Conservation (phyloP, 2,797 vertebrate species). For the Notolabrus celidotus region DNA sequence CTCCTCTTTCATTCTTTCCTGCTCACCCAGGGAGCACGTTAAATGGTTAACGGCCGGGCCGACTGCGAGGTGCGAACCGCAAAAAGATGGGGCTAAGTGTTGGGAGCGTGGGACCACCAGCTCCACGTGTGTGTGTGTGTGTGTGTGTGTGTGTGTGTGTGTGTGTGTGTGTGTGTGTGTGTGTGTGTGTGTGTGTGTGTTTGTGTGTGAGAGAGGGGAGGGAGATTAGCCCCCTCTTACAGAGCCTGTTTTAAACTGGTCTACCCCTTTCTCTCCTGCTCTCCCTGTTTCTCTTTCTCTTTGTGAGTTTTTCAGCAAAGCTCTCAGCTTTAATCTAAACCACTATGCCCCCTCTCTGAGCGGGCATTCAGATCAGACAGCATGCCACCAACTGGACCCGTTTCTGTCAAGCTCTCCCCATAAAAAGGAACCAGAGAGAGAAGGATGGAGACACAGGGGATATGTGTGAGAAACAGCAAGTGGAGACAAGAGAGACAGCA, state of each 20-base stretch:
- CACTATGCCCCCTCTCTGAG: slow-evolving; percentile 59
- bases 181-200: slow-evolving; percentile 65
- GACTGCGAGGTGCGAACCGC: slow-evolving; percentile 79
- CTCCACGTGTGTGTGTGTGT: slow-evolving; percentile 65
- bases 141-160: slow-evolving; percentile 61
- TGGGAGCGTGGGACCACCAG: slow-evolving; percentile 81
- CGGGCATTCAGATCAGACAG: slow-evolving; percentile 62
- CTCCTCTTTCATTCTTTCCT: slow-evolving; percentile 62
- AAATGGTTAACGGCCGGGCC: slow-evolving; percentile 79
- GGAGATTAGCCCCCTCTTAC: slow-evolving; percentile 75
- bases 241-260: slow-evolving; percentile 68
- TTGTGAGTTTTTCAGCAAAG: slow-evolving; percentile 59
- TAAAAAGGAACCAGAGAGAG: slow-evolving; percentile 56
- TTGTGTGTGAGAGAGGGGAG: slow-evolving; percentile 27
- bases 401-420: slow-evolving; percentile 66
- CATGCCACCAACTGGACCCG: slow-evolving; percentile 64
- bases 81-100: slow-evolving; percentile 78
- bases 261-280: slow-evolving; percentile 47
- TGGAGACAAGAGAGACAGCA: slow-evolving; percentile 29
- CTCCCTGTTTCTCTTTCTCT: slow-evolving; percentile 49
- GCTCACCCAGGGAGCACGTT: slow-evolving; percentile 77
- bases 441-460: slow-evolving; percentile 44
- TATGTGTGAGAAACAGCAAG: slow-evolving; percentile 43
- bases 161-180: no score
- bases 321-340: slow-evolving; percentile 63